A percentile compares a stretch with the other conserved stretches of the same genome.
Conservation (phyloP, 2,888 invertebrate genomes). For the Lithophane ornitopus region DNA sequence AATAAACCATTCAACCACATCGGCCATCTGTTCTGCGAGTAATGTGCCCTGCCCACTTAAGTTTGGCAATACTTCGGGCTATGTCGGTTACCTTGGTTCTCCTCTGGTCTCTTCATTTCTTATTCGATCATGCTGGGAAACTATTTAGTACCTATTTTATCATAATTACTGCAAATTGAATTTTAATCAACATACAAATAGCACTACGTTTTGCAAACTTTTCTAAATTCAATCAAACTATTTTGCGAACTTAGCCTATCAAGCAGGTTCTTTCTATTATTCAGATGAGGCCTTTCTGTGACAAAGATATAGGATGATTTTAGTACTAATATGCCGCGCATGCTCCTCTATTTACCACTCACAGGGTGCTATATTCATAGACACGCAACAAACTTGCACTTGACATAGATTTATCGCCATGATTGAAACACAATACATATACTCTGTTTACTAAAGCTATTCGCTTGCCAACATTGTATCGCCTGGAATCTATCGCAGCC, state of each 20-base stretch:
- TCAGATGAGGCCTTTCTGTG: not conserved
- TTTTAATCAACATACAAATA: not conserved
- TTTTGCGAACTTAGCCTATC: not conserved
- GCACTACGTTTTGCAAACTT: not conserved
- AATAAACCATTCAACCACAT: too few species aligned
- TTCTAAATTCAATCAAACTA: not conserved
- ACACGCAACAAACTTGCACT: not conserved
- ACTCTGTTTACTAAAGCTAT: conserved; percentile 1
- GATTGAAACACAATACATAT: not conserved
- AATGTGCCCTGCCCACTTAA: too few species aligned
- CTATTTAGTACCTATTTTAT: too few species aligned
- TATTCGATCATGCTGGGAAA: too few species aligned
- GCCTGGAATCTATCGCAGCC: not conserved
- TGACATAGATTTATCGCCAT: not conserved
- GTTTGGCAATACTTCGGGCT: too few species aligned
- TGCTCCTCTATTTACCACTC: not conserved
- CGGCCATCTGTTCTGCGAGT: too few species aligned
- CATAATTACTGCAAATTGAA: not conserved
- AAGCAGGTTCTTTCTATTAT: not conserved
- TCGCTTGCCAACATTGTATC: not conserved
- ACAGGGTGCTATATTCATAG: conserved; percentile 1
- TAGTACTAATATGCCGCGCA: too few species aligned
- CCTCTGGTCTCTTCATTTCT: too few species aligned
- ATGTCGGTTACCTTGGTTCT: too few species aligned
- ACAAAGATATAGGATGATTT: not conserved